Base-by-base conservation (phyloP, 1,140 invertebrate species). In the Drosophila bifasciata region DNA sequence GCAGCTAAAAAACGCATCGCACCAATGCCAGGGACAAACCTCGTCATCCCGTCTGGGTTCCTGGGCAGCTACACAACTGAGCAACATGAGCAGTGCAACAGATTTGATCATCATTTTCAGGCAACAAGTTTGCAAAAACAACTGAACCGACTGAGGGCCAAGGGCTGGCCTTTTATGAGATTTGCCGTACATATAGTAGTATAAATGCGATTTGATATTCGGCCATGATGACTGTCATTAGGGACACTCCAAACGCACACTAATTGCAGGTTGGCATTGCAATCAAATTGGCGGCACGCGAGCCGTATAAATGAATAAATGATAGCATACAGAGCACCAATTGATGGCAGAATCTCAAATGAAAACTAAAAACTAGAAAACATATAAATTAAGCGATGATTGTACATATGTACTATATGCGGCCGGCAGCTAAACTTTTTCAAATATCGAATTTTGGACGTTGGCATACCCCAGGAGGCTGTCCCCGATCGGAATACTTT, bases 301-400 rank as follows among this genome's bases (percentile, higher is more conserved):
- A 76, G 46, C 52, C 73, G 56, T 23, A 16, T 52, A 74, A 74
- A 58, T 79, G 76, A 79, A 75, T 75, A 74, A 62, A 76, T 74
- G 71, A 68, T 76, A 79, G 64, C 62, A 13, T 13, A 13, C 60
- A 46, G 69, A 79, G 63, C 69, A 13, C 16, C 52, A 79, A 75
- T 48, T 69, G 59, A 79, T 75, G 62, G 66, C 76, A n/a, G 50
- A 70, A 69, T 70, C 70, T 21, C 76, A 79, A 79, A 79, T 75
- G 64, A 68, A 64, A 46, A 56, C 49, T 68, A 70, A 79, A 79
- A 63, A 75, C 50, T 45, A 15, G 46, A 11, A 70, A 79, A 50
- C 72, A 48, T 36, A 79, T 57, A 74, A 79, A 79, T 79, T 79
- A 74, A 79, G 64, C 58, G 40, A 36, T 68, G 61, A 79, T 79